A percentile compares a stretch with the other conserved stretches of the same genome.
phyloP scores from a whole-genome alignment of 2,797 vertebrate genomes.

The Pogoniulus pusillus region DNA sequence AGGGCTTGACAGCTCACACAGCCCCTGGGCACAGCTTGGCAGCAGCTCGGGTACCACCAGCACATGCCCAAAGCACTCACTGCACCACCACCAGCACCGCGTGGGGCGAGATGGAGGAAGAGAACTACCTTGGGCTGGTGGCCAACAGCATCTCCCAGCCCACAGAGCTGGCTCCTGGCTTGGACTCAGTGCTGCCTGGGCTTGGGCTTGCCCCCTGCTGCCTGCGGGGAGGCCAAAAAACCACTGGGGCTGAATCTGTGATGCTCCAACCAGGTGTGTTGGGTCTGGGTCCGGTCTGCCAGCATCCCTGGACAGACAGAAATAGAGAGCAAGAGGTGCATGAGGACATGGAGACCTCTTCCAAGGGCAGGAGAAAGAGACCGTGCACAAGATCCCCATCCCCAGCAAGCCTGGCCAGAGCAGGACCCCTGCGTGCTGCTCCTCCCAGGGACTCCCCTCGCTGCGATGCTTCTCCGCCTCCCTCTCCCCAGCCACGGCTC shows the following conservation, averaged over 20 bases:
- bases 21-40: background rate
- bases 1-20: background rate
- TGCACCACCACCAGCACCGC: fast-evolving
- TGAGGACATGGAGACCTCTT: background rate
- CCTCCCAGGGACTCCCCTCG: background rate
- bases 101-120: background rate
- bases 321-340: background rate
- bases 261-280: background rate
- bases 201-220: background rate
- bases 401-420: background rate
- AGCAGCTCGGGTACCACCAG: background rate
- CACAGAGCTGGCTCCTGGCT: background rate
- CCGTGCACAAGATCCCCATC: background rate
- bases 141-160: background rate
- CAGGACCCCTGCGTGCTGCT: background rate
- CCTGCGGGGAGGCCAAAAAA: background rate
- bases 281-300: background rate
- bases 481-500: background rate
- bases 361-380: background rate
- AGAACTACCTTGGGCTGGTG: background rate
- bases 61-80: background rate
- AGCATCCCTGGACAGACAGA: background rate
- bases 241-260: background rate
- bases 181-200: fast-evolving
- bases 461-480: background rate